Evolutionary conservation across 1,140 invertebrate genomes (phyloP).

Genomic region (Brachionus paranguensis): DNA sequence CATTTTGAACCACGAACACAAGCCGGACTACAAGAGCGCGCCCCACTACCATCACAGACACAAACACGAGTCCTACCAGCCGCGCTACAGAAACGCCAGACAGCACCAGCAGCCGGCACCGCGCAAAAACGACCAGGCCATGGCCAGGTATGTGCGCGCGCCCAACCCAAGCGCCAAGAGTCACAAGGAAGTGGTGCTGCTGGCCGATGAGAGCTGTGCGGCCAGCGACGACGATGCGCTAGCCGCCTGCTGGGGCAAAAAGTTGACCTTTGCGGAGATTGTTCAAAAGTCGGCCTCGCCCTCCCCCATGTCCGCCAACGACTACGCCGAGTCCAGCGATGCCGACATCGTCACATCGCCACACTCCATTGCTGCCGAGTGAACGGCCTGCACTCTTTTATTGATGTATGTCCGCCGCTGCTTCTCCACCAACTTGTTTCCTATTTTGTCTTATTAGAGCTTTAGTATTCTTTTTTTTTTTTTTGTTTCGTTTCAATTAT

Average conservation of each 20-base stretch:
- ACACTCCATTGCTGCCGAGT: background rate
- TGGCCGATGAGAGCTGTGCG: background rate
- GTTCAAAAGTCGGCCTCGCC: background rate
- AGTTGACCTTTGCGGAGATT: slow-evolving; percentile 14
- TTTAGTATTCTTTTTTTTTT: background rate
- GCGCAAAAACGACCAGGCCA: background rate
- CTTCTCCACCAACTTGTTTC: background rate
- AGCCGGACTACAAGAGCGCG: background rate
- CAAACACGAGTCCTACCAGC: background rate
- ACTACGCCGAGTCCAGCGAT: background rate
- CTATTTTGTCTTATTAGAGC: background rate
- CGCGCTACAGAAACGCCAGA: background rate
- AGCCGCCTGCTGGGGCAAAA: background rate
- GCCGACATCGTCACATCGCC: background rate
- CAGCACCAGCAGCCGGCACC: background rate
- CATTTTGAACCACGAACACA: background rate
- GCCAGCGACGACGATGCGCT: background rate
- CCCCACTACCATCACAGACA: background rate
- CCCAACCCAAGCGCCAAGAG: background rate
- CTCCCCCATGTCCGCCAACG: background rate
- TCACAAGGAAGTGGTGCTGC: too few species aligned
- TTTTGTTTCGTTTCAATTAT: background rate
- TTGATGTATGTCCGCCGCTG: background rate
- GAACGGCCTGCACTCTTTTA: background rate
- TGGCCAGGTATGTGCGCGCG: background rate